Evolutionary conservation across 92 coral and sea anemone species (phyloP), one percentile per base, ranked within the genome.

Genomic region (Epizoanthus fatuus): DNA sequence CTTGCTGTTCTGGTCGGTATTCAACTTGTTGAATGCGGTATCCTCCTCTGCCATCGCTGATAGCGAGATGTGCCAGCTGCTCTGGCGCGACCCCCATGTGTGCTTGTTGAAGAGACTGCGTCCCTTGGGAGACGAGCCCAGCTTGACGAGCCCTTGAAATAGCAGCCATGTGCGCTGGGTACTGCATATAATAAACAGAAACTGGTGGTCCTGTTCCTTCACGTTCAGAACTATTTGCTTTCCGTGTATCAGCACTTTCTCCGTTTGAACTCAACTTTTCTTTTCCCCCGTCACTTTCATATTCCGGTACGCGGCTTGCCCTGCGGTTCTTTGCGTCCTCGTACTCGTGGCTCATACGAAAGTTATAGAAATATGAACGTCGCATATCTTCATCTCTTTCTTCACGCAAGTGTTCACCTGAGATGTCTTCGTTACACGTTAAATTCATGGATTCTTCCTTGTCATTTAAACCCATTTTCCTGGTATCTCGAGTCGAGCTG

Each of bases 1-100:
- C 98, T 79, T 94, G 98, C 67, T 94, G 98, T 54, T 94, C 98
- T 2, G 91, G 95, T 55, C 95, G 86, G 53, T 88, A 89, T 38
- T 93, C 75, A 49, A 86, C 93, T 63, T 90, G 91, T 62, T 77
- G 82, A 39, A 77, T 77, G 3, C 49, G 82, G 68, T 77, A 77
- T 4, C 82, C 71, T 13, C 82, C 82, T 42, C 82, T 32, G 17
- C 82, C 82, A 77, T 77, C 82, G 55, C 82, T 77, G 8, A 77
- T 77, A 22, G 82, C 82, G 54, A 77, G 63, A 60, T 77, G 82
- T 8, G 82, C 82, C 82, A 77, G 82, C 82, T 77, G 82, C 25
- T 77, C 82, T 12, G 40, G 25, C 55, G 58, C 14, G 15, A 68
- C 82, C 82, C 71, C 82, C 82, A 77, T 20, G 82, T 77, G 82